Evolutionary conservation across 2,888 invertebrate genomes (phyloP), one percentile per base, ranked within the genome.

Genomic region (Alloscopus bannaensis): DNA sequence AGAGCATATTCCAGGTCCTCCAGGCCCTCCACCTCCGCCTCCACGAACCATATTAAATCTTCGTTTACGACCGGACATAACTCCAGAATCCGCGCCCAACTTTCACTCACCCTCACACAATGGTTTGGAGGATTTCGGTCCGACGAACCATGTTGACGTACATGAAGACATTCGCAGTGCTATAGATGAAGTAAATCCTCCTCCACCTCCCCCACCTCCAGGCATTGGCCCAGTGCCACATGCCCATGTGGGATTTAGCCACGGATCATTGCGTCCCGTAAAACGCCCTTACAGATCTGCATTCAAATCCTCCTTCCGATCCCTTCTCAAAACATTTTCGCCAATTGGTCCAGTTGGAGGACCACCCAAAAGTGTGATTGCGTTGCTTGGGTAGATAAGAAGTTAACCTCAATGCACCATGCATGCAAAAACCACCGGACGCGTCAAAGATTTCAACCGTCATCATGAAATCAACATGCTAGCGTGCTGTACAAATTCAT

Each of bases 21-120:
- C 76, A n/a, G 36, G 47, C 16, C 66, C 75, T 31, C 76, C 77
- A 0, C 76, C 76, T 2, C 76, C 76, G 13, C 76, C 76, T 3
- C 77, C 77, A n/a, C 18, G 77, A 31, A 77, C 77, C 11, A 77
- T 77, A 20, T 36, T 77, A 8, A 77, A 77, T 65, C 64, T 77
- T 6, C 69, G 77, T 2, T 26, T 70, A 2, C 26, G 22, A n/a
- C 6, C 24, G 0, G 60, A 29, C 1, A 8, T 64, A 4, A 55
- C 40, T 18, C 64, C 40, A 6, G 77, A 77, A 18, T 22, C 55
- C 1, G 42, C 69, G 0, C 70, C 77, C 13, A 70, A 77, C 18
- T 77, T 52, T 28, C 70, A 77, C 20, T 8, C 40, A 1, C 18
- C 57, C 6, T 68, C 69, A 24, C 64, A 69, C 2, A 70, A 64